A percentile compares a stretch with the other conserved stretches of the same genome.
phyloP scores from a whole-genome alignment of 2,113 vertebrate species.

The Megaceryle maxima region DNA sequence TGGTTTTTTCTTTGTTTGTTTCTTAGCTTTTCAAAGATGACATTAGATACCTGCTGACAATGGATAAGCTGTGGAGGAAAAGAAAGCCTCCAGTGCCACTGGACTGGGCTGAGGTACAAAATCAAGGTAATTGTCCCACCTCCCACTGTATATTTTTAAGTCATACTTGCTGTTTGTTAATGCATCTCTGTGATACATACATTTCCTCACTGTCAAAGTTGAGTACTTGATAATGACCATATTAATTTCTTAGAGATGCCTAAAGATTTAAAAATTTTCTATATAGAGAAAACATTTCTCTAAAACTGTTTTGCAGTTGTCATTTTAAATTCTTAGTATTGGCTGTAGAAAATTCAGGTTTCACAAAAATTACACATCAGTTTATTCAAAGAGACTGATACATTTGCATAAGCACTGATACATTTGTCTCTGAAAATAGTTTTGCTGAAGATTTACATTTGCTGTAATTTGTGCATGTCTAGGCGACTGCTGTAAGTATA shows the following conservation, averaged over 20 bases:
- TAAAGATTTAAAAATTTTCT: neutral
- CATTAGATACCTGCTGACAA: constrained; percentile 93
- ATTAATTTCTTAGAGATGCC: neutral
- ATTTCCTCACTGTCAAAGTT: neutral
- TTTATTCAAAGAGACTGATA: neutral
- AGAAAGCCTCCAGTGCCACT: constrained; percentile 93
- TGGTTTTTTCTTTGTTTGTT: neutral
- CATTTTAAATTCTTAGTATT: neutral
- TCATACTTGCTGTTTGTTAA: neutral
- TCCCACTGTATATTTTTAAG: neutral
- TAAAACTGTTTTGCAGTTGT: neutral
- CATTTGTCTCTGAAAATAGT: neutral
- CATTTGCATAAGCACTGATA: neutral
- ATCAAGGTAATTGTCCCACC: constrained; percentile 74
- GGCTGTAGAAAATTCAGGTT: neutral
- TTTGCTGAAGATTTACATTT: neutral
- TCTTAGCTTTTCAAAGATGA: constrained; percentile 96
- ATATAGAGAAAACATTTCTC: neutral
- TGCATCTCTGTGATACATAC: neutral
- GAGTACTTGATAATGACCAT: neutral
- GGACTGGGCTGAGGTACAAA: constrained; percentile 90
- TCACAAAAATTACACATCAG: neutral
- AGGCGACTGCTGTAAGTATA: neutral
- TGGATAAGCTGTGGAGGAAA: constrained; percentile 99
- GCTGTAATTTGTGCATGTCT: neutral